phyloP scores from a whole-genome alignment of 1,140 invertebrate species.

The Colletes latitarsis region DNA sequence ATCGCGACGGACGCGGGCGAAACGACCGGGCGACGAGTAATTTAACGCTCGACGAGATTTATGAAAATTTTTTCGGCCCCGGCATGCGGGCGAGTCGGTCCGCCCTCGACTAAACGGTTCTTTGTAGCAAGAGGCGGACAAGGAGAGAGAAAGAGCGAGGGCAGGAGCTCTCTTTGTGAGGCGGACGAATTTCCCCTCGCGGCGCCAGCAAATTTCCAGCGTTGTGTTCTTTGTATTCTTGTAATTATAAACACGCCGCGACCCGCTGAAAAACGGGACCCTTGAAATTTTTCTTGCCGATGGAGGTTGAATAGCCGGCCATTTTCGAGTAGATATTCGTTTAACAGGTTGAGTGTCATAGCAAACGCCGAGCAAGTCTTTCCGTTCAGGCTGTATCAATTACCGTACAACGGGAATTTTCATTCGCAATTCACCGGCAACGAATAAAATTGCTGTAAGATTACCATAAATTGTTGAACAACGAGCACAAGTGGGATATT shows the following conservation, averaged over 20 bases:
- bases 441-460: too few species aligned
- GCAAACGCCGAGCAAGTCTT: too few species aligned
- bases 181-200: constrained; percentile 25
- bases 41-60: constrained; percentile 71
- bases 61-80: constrained; percentile 64
- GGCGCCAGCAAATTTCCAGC: constrained; percentile 30
- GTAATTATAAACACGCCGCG: constrained; percentile 44
- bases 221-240: constrained; percentile 40
- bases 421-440: too few species aligned
- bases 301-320: neutral
- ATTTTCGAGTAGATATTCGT: neutral
- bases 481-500: neutral
- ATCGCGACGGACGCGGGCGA: neutral
- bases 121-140: constrained; percentile 35
- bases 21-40: constrained; percentile 60
- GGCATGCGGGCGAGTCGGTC: constrained; percentile 48
- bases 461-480: too few species aligned
- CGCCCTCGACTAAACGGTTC: constrained; percentile 53
- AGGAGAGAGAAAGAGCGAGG: neutral
- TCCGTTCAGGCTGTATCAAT: too few species aligned
- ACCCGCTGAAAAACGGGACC: neutral
- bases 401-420: too few species aligned
- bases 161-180: constrained; percentile 22
- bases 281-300: constrained; percentile 32
- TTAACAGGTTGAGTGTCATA: neutral